Conservation (phyloP, 1,140 invertebrate genomes). For the Pinna nobilis region DNA sequence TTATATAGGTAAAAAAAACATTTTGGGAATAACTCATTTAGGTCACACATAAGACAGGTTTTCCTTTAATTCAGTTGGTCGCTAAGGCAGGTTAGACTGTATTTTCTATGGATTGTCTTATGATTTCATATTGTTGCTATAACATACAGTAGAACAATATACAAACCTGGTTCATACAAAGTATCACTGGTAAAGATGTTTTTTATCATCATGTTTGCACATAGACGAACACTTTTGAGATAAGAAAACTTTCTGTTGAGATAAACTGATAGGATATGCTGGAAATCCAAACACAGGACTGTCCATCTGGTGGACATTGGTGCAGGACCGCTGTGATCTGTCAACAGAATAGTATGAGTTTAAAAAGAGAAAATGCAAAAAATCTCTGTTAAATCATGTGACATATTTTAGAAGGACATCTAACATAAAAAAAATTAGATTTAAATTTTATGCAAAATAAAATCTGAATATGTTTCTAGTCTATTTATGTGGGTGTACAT, state of each 20-base stretch:
- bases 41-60: too few species aligned
- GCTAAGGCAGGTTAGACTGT: too few species aligned
- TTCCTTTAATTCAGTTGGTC: too few species aligned
- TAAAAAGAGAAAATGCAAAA: neutral
- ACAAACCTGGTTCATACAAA: slow-evolving; percentile 72
- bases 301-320: slow-evolving; percentile 71
- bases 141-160: too few species aligned
- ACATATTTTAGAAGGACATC: neutral
- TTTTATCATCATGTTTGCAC: slow-evolving; percentile 73
- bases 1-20: too few species aligned
- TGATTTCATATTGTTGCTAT: too few species aligned
- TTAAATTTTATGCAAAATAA: too few species aligned
- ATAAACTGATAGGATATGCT: slow-evolving; percentile 70
- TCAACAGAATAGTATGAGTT: slow-evolving; percentile 24
- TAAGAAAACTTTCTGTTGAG: slow-evolving; percentile 71
- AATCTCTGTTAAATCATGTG: neutral
- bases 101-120: too few species aligned
- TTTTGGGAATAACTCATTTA: too few species aligned
- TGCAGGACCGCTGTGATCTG: slow-evolving; percentile 69
- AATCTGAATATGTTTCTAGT: too few species aligned
- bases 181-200: slow-evolving; percentile 73
- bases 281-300: slow-evolving; percentile 71
- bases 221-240: slow-evolving; percentile 69
- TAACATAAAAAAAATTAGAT: neutral
- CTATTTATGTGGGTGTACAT: too few species aligned